Base-by-base conservation (phyloP, 1,140 invertebrate genomes). In the Dreissena rostriformis region DNA sequence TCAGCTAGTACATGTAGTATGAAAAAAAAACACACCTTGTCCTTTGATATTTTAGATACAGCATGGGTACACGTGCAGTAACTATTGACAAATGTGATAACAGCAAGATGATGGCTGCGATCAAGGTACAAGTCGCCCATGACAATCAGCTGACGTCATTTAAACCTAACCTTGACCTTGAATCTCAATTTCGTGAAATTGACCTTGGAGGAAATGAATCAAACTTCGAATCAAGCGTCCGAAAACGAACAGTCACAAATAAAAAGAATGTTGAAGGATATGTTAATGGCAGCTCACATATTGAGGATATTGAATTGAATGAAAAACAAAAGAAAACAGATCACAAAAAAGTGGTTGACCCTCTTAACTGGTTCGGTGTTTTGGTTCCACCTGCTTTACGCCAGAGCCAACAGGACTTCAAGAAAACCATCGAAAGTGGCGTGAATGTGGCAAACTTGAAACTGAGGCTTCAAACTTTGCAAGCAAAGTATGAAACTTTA, bases 291-390 rank as follows among this genome's bases (percentile, higher is more conserved):
- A 67, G 70, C 10, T 49, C 51, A 55, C 24, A 52, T 28, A 28
- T 19, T 26, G 39, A 28, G 57, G 63, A 78, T 6, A 70, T 29
- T 11, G 57, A 80, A 24, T 2, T 66, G 6, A 52, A 63, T 53
- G 70, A 79, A n/a, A n/a, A n/a, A 0, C 19, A 79, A 19, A 57
- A 71, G 24, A 55, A 29, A 61, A 57, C 28, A 15, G 53, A 15
- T 49, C 22, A 6, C 29, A 51, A 17, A 15, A 70, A 49, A 39
- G 24, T 11, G 8, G 17, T 49, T 26, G 89, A 90, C 79, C 89
- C 89, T 11, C 24, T 90, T 15, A 85, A 78, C 52, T 88, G 88
- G 88, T 90, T 90, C 87, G 89, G 89, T 14, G 84, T 90, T 7
- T 74, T 90, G 49, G 89, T 90, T 24, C 88, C 89, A 10, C 88